Evolutionary conservation across 1,140 invertebrate species (phyloP), one percentile per base, ranked within the genome.

Genomic region (Eueides isabella): DNA sequence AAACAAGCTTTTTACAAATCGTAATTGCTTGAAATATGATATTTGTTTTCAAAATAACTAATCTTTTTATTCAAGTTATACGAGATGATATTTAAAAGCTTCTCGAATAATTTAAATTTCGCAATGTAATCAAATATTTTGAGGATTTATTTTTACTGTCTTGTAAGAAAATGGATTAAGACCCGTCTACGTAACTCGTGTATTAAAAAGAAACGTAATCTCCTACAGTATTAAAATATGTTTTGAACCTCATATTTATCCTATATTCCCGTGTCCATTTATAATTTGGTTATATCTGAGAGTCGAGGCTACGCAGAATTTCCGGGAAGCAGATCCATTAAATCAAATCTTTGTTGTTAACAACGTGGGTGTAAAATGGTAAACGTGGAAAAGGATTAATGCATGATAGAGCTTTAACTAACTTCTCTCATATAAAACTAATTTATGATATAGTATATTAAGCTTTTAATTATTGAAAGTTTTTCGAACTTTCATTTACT

Each of bases 321-420:
- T 61, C 67, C 67, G 41, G 29, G 67, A 33, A 68, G 44, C 2
- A 33, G 48, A 30, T 31, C 41, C n/a, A 48, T 61, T 26, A 55
- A 26, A 61, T 55, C 67, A 14, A 69, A 61, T 33, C n/a, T 69
- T 61, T 69, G 67, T 68, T 68, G 9, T 29, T 11, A 61, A 68
- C 48, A 31, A 31, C 16, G 29, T 68, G 66, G 11, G 28, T 28
- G 66, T 44, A 55, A 55, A 48, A 41, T 23, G 3, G 3, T 38
- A 67, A 28, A 35, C n/a, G 16, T 48, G n/a, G 41, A 19, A 19
- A 48, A n/a, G 6, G 5, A 48, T 48, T 16, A 48, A 19, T 48
- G 19, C n/a, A 9, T 48, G 41, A 19, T 48, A 23, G n/a, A 48
- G 41, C 2, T 48, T 48, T 23, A 55, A 23, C 2, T 23, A 48